phyloP scores from a whole-genome alignment of 1,140 invertebrate genomes.

The Trachymyrmex septentrionalis region DNA sequence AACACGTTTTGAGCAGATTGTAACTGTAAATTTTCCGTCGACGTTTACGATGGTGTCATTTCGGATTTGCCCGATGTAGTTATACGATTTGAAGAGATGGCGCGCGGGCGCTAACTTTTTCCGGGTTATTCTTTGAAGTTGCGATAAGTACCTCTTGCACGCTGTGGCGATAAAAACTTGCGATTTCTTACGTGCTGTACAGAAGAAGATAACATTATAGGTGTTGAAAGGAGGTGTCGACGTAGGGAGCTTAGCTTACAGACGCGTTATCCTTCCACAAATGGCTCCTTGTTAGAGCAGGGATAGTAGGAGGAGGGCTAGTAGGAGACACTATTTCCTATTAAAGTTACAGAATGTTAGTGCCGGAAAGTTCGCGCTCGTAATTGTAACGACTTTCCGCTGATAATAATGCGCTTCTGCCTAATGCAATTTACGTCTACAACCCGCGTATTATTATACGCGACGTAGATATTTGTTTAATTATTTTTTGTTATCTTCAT shows the following conservation, averaged over 20 bases:
- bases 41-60: conserved; percentile 24
- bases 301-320: not conserved
- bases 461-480: conserved; percentile 18
- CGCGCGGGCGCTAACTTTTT: conserved; percentile 48
- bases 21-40: conserved; percentile 36
- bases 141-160: conserved; percentile 28
- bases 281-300: conserved; percentile 66
- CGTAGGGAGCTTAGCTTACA: conserved; percentile 30
- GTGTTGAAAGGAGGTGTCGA: conserved; percentile 29
- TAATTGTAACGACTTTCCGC: conserved; percentile 68
- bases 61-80: conserved; percentile 31
- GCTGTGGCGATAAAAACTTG: conserved; percentile 51
- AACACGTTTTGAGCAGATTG: conserved; percentile 11
- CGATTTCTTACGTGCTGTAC: conserved; percentile 52
- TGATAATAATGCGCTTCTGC: conserved; percentile 60
- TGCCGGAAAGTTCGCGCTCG: conserved; percentile 52
- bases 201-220: conserved; percentile 45
- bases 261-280: conserved; percentile 63
- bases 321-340: conserved; percentile 65
- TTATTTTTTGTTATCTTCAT: conserved; percentile 24
- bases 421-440: conserved; percentile 46
- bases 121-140: conserved; percentile 49
- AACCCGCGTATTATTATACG: not conserved
- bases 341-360: conserved; percentile 65
- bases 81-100: conserved; percentile 31